Conservation (phyloP, 2,797 vertebrate species). For the Amblyraja radiata region DNA sequence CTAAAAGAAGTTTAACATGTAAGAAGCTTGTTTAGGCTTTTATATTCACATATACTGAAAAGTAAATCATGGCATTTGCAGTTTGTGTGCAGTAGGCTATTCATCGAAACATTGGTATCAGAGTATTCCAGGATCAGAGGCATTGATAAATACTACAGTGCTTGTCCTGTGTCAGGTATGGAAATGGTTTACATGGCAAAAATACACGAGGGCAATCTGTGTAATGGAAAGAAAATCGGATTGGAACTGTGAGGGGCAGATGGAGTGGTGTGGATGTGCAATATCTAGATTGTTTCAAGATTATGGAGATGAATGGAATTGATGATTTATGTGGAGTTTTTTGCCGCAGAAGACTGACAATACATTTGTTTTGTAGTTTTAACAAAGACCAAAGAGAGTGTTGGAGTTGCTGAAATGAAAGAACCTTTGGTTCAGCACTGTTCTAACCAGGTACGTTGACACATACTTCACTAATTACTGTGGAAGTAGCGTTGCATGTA, state of each 20-base stretch:
- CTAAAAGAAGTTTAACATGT: slow-evolving; percentile 91
- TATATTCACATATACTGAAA: neutral
- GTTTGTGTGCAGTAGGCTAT: neutral
- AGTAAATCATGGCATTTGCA: neutral
- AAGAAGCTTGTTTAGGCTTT: slow-evolving; percentile 52
- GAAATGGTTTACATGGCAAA: neutral
- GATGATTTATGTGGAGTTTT: neutral
- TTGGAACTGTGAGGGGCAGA: neutral
- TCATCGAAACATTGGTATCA: neutral
- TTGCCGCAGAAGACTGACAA: neutral
- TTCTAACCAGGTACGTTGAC: slow-evolving; percentile 69
- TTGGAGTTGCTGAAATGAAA: slow-evolving; percentile 66
- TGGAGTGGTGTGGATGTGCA: neutral
- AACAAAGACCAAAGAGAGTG: slow-evolving; percentile 79
- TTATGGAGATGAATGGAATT: neutral
- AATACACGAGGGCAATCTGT: neutral
- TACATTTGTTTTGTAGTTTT: slow-evolving; percentile 64
- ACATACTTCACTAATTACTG: slow-evolving; percentile 6
- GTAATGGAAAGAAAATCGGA: neutral
- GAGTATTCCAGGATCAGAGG: neutral
- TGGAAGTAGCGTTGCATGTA: neutral
- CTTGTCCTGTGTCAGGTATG: neutral
- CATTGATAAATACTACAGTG: neutral
- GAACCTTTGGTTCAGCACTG: slow-evolving; percentile 78
- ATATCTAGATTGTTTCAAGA: neutral